Evolutionary conservation across 64 coral and sea anemone species (phyloP), one percentile per base, ranked within the genome.

Genomic region (Montipora foliosa): DNA sequence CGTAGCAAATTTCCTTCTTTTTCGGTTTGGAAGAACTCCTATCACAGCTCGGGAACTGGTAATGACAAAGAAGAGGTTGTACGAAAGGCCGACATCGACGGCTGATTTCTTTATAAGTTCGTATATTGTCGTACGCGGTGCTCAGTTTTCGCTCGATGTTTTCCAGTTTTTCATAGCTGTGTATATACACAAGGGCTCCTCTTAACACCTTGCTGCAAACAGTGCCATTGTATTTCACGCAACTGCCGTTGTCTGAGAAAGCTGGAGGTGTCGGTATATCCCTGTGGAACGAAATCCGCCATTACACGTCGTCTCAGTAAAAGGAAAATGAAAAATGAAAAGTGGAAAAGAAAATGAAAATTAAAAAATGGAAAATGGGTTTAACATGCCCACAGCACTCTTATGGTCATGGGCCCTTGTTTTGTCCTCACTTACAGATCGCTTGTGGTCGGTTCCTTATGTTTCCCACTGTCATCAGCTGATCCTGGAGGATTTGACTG

Each of bases 81-180:
- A 95, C 95, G 55, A 92, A 93, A 4, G 95, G 95, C 8, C 94
- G 76, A 50, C 98, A 99, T 3, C 22, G 25, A 1, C 52, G 21
- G 17, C 95, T 96, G 1, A 99, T 61, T 76, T 59, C 2, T 45
- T 73, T 92, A 5, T 67, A 95, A 0, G 5, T 53, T n/a, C 50
- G 81, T 57, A 99, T 94, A 10, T n/a, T 71, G 16, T 68, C 19
- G 24, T 92, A 92, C 0, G 98, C 98, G 10, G 2, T 80, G 15
- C 58, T 29, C 10, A 99, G 19, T 80, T 99, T 99, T 20, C 47
- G 96, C 74, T 99, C 98, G 16, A 99, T 92, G 76, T 86, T 78
- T 52, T 80, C 48, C 17, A 92, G 92, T 16, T 73, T 93, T 60
- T 94, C 96, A 77, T 85, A 76, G 45, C 37, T 64, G 21, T 62